phyloP scores from a whole-genome alignment of 2,797 vertebrate species.

The Apodemus agrarius region DNA sequence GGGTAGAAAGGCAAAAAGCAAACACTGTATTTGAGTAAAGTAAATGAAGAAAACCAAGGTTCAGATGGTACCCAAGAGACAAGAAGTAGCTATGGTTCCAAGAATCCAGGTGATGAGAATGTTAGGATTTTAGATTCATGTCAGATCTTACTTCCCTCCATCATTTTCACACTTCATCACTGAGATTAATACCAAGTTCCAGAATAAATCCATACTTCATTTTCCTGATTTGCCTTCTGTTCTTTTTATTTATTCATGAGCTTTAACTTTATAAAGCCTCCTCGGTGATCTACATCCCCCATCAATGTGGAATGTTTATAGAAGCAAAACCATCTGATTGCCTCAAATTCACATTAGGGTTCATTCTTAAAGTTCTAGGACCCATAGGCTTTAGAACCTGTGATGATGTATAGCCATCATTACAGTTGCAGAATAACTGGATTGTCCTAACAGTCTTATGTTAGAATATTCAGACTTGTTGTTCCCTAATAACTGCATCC shows the following conservation, averaged over 20 bases:
- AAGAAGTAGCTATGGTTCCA: not conserved
- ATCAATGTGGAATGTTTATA: not conserved
- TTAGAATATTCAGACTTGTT: not conserved
- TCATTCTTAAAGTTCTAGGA: no score
- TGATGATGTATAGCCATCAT: not conserved
- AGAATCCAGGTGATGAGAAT: not conserved
- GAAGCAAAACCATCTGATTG: not conserved
- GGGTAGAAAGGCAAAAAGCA: not conserved
- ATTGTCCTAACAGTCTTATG: no score
- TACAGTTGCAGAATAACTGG: not conserved
- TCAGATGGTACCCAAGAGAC: not conserved
- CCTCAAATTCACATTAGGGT: not conserved
- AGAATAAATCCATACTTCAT: not conserved
- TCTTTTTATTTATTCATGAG: not conserved
- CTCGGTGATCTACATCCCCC: not conserved
- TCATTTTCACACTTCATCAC: not conserved
- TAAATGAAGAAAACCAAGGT: not conserved
- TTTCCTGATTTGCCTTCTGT: not conserved
- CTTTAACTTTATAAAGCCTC: not conserved
- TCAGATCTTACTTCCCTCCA: not conserved
- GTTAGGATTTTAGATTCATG: not conserved
- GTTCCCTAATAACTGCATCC: not conserved
- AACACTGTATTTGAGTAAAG: not conserved
- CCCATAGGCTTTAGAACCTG: not conserved
- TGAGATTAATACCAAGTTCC: not conserved